Evolutionary conservation across 2,113 vertebrate species (phyloP), one percentile per base, ranked within the genome.

Genomic region (Podarcis raffonei): DNA sequence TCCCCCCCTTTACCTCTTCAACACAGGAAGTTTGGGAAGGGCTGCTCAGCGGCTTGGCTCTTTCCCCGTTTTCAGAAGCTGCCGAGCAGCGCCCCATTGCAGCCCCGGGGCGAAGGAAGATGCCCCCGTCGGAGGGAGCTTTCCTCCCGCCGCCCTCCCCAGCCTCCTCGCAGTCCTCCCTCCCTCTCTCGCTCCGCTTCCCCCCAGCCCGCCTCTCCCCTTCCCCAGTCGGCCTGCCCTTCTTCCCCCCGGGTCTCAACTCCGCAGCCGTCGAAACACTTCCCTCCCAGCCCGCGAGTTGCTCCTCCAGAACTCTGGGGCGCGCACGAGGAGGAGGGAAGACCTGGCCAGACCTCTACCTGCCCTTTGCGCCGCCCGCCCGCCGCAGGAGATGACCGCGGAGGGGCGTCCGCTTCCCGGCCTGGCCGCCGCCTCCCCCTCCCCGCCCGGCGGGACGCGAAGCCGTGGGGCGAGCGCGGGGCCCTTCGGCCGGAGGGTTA

Each of bases 401-500:
- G 35, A 2, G 6, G n/a, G 42, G 22, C 25, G 39, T 48, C 39
- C 57, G 39, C 77, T 25, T 15, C 74, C 76, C 25, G 37, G 11
- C n/a, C 42, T 37, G 3, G 37, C 42, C 18, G 53, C 71, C 3
- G 0, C 57, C 65, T 80, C 27, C 42, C 30, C 39, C 83, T 20
- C 66, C 72, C 68, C 57, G 76, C 79, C 30, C 8, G 25, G 75
- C 27, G 89, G 32, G 75, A 59, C 71, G 9, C 1, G 48, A 90
- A 88, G 48, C 3, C 71, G 35, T 5, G 5, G 80, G 18, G 32
- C 11, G 74, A 12, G 84, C 25, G 78, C n/a, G 62, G 37, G 48
- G 69, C n/a, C 83, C 84, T 86, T 84, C 30, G 39, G 37, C 79
- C 5, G 83, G 30, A 32, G 85, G 66, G 76, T 96, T 98, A 99